Evolutionary conservation across 2,113 vertebrate species (phyloP).

Genomic region (Planiliza haematocheilus): DNA sequence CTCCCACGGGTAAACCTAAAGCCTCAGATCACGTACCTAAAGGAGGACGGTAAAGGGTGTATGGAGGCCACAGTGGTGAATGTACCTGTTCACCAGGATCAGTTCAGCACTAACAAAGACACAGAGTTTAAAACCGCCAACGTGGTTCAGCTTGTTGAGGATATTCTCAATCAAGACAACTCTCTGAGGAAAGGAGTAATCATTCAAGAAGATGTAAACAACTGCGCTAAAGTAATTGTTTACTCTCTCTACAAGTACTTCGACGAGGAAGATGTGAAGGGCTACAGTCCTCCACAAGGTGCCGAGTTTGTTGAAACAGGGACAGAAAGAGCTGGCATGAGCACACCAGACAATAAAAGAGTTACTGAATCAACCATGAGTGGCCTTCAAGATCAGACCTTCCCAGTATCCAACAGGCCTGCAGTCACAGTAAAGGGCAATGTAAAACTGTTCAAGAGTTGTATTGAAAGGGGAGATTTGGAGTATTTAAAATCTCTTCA

Average conservation of each 20-base stretch:
- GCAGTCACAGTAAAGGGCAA: conserved; percentile 86
- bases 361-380: conserved; percentile 80
- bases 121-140: conserved; percentile 83
- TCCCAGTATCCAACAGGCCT: conserved; percentile 62
- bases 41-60: conserved; percentile 83
- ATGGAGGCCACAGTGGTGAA: conserved; percentile 81
- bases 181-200: conserved; percentile 89
- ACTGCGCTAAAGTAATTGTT: conserved; percentile 84
- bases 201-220: conserved; percentile 86
- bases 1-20: conserved; percentile 86
- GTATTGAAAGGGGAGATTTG: conserved; percentile 92
- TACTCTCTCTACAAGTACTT: conserved; percentile 86
- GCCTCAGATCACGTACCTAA: conserved; percentile 85
- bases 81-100: conserved; percentile 78
- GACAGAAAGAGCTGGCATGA: neutral
- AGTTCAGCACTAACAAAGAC: conserved; percentile 73
- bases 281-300: conserved; percentile 43
- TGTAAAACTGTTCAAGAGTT: conserved; percentile 90
- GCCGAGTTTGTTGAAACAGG: conserved; percentile 21
- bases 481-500: conserved; percentile 88
- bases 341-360: too few relatives aligned
- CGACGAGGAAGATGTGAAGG: conserved; percentile 82
- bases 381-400: conserved; percentile 75
- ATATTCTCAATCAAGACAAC: conserved; percentile 86
- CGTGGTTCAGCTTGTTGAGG: conserved; percentile 87